A percentile compares a stretch with the other conserved stretches of the same genome.
Conservation (phyloP, 2,797 vertebrate genomes). For the Psittacula echo region DNA sequence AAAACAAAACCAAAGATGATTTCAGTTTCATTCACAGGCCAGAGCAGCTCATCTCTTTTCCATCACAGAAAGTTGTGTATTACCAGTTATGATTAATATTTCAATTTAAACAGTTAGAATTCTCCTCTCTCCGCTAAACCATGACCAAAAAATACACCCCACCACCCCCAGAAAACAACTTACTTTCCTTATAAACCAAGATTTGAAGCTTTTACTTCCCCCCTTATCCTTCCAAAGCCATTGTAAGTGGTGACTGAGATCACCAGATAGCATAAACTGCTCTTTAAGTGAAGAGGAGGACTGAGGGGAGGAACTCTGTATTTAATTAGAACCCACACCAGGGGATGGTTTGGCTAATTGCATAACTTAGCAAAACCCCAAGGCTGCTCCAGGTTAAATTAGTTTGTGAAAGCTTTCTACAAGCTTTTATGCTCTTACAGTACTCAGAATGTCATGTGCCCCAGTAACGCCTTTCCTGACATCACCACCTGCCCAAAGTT, state of each 20-base stretch:
- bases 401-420: background rate
- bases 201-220: background rate
- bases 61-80: accelerated
- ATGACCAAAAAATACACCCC: accelerated
- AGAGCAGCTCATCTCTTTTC: background rate
- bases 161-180: background rate
- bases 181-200: background rate
- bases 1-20: background rate
- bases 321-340: background rate
- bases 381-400: background rate
- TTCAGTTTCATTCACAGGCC: background rate
- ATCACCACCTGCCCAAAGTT: background rate
- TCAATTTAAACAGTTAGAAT: accelerated
- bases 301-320: accelerated
- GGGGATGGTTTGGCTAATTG: background rate
- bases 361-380: background rate
- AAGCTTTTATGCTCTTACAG: background rate
- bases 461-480: background rate
- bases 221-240: accelerated
- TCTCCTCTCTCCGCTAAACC: background rate
- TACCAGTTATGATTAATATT: no score
- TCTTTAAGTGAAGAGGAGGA: accelerated
- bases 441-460: accelerated
- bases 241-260: accelerated
- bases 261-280: background rate